These are phyloP conservation scores for Hermatobates lingyangjiaoensis DNA, from an alignment of 1,140 invertebrate genomes.

Conservation along the genomic window DNA sequence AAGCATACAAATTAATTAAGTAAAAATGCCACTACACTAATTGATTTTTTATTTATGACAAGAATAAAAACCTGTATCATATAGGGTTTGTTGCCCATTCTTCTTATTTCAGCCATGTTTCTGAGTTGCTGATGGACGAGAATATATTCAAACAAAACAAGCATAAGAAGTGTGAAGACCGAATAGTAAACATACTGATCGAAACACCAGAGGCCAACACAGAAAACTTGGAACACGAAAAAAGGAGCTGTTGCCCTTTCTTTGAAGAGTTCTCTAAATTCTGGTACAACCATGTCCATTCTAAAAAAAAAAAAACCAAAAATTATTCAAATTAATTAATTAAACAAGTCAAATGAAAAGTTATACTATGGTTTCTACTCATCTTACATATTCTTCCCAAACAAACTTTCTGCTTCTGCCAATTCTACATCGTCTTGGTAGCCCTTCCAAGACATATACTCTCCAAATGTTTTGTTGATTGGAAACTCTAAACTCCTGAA, in stretches of 20 bases:
- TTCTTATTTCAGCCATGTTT: slow-evolving; percentile 98
- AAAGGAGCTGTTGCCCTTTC: slow-evolving; percentile 97
- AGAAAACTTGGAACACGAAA: slow-evolving; percentile 92
- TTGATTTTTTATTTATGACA: too few species aligned
- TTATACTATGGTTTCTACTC: too few species aligned
- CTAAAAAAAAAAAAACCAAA: slow-evolving; percentile 30
- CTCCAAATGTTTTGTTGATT: slow-evolving; percentile 40
- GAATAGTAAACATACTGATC: slow-evolving; percentile 98
- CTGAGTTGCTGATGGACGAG: slow-evolving; percentile 92
- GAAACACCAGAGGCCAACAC: slow-evolving; percentile 93
- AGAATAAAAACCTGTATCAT: slow-evolving; percentile 58
- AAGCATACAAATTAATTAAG: too few species aligned
- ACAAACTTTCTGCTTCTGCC: slow-evolving; percentile 49
- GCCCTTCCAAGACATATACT: slow-evolving; percentile 75
- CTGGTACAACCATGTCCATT: slow-evolving; percentile 77
- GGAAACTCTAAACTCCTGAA: slow-evolving; percentile 74
- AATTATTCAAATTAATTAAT: neutral
- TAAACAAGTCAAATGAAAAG: neutral
- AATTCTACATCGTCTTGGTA: slow-evolving; percentile 65
- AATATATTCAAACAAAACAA: slow-evolving; percentile 94
- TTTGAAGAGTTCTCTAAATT: slow-evolving; percentile 90
- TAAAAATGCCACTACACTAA: too few species aligned
- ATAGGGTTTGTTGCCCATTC: slow-evolving; percentile 98
- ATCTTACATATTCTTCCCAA: slow-evolving; percentile 76
- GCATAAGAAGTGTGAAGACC: slow-evolving; percentile 92